Evolutionary conservation across 1,140 invertebrate species (phyloP).

Genomic region (Hetaerina americana): DNA sequence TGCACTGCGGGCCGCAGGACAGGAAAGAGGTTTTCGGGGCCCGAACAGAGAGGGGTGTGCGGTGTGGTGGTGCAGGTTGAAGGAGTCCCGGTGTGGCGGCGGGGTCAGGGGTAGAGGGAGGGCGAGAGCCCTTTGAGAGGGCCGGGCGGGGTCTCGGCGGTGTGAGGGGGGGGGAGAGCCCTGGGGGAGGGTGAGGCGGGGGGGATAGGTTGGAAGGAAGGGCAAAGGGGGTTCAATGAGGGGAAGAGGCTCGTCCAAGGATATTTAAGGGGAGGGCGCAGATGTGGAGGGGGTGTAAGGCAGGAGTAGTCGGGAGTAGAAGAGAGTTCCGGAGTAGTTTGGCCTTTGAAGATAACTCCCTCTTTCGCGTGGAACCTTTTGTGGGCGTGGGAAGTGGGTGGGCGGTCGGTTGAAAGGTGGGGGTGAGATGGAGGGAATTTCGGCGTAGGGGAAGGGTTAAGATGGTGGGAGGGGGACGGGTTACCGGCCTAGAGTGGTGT

Average conservation of each 20-base stretch:
- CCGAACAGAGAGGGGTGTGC: too few relatives aligned
- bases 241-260: slow-evolving; percentile 13
- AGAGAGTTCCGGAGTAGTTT: background rate
- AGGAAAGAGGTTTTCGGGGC: too few relatives aligned
- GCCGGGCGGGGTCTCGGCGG: too few relatives aligned
- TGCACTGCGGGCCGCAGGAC: too few relatives aligned
- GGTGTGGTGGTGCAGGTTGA: too few relatives aligned
- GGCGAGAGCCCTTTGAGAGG: too few relatives aligned
- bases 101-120: too few relatives aligned
- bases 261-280: background rate
- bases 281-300: background rate
- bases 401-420: background rate
- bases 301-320: background rate
- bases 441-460: background rate
- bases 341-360: background rate
- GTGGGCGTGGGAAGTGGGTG: background rate
- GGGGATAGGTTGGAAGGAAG: slow-evolving; percentile 29
- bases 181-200: slow-evolving; percentile 16
- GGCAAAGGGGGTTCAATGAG: slow-evolving; percentile 21
- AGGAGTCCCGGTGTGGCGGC: too few relatives aligned
- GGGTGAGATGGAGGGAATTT: background rate
- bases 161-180: too few relatives aligned
- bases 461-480: too few relatives aligned
- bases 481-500: too few relatives aligned
- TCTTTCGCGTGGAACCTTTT: background rate